These are phyloP conservation scores for Brachypalpus laphriformis DNA, from an alignment of 2,888 invertebrate genomes.

Conservation along the genomic window DNA sequence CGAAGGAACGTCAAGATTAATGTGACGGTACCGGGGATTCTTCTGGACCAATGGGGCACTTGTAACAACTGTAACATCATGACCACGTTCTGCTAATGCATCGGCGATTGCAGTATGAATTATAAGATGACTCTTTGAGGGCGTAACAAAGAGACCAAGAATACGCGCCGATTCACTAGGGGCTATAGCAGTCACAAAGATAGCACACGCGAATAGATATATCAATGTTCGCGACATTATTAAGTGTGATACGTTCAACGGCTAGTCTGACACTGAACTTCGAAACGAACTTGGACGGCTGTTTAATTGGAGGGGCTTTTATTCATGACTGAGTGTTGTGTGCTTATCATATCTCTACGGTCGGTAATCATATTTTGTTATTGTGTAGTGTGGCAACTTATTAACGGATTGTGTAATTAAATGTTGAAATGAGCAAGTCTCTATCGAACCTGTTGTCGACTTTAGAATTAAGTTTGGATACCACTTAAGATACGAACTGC, in stretches of 20 bases:
- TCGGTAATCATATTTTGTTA: background rate
- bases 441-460: too few relatives aligned
- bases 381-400: background rate
- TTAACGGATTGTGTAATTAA: background rate
- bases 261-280: background rate
- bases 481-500: too few relatives aligned
- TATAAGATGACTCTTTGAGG: constrained; percentile 79
- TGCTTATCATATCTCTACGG: background rate
- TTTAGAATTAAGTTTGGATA: too few relatives aligned
- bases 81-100: constrained; percentile 78
- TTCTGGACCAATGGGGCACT: constrained; percentile 66
- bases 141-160: constrained; percentile 77
- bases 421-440: background rate
- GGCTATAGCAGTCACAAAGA: background rate
- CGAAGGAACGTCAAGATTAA: background rate
- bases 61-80: constrained; percentile 79
- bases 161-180: constrained; percentile 76
- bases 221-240: background rate
- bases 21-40: constrained; percentile 10
- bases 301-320: background rate
- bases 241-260: background rate
- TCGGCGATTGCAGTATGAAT: constrained; percentile 78
- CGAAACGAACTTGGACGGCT: background rate
- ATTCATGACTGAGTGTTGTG: background rate
- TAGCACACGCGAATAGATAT: background rate